These are phyloP conservation scores for Taenaris catops DNA, from an alignment of 2,888 invertebrate genomes.

Conservation along the genomic window DNA sequence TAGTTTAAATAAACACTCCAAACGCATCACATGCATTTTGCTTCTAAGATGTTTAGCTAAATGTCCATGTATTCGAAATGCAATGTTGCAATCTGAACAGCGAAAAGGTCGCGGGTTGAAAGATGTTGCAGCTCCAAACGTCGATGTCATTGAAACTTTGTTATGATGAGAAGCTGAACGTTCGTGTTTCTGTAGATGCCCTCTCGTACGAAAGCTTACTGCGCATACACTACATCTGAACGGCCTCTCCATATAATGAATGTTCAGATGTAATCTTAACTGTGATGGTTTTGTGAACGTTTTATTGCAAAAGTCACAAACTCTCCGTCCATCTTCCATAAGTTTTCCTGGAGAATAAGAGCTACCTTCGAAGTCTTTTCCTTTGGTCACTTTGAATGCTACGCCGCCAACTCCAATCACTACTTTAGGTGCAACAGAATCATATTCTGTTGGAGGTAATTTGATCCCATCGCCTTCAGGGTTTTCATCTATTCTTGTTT, in stretches of 20 bases:
- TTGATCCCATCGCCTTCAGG: conserved; percentile 54
- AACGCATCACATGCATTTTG: conserved; percentile 96
- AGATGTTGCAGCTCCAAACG: conserved; percentile 90
- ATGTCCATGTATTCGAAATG: conserved; percentile 98
- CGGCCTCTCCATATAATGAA: conserved; percentile 96
- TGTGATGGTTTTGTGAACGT: conserved; percentile 95
- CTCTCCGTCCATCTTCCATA: conserved; percentile 86
- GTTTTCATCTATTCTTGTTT: conserved; percentile 40
- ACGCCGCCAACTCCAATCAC: conserved; percentile 83
- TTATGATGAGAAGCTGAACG: conserved; percentile 95
- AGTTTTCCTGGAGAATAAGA: conserved; percentile 74
- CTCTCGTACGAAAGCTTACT: conserved; percentile 93
- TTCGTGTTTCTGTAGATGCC: conserved; percentile 96
- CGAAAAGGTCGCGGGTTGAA: conserved; percentile 97
- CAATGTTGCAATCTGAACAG: conserved; percentile 97
- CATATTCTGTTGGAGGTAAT: conserved; percentile 55
- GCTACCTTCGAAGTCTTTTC: conserved; percentile 66
- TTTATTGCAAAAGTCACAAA: conserved; percentile 93
- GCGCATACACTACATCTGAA: conserved; percentile 95
- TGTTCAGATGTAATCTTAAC: conserved; percentile 94
- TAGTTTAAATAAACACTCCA: conserved; percentile 95
- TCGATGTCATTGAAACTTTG: conserved; percentile 93
- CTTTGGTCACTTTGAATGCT: conserved; percentile 77
- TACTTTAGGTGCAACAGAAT: conserved; percentile 76
- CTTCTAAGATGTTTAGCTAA: conserved; percentile 97